Conservation (phyloP, 2,113 vertebrate species). For the Mungos mungo region DNA sequence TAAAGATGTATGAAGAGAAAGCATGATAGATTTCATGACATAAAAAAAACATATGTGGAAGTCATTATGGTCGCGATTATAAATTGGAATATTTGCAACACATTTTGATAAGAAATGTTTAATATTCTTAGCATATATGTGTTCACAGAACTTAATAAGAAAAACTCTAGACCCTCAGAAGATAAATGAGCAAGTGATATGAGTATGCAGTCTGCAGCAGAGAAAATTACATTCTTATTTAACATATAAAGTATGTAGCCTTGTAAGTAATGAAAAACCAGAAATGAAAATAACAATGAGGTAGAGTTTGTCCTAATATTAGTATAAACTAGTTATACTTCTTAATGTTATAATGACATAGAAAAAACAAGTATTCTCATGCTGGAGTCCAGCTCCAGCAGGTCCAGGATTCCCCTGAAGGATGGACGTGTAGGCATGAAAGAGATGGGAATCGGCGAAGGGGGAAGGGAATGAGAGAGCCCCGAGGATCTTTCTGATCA, state of each 20-base stretch:
- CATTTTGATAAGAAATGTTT: conserved; percentile 18
- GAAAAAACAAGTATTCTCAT: background rate
- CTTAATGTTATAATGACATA: background rate
- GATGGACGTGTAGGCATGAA: no score
- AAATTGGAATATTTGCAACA: background rate
- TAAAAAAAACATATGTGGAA: background rate
- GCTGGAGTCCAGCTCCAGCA: no score
- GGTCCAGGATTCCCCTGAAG: no score
- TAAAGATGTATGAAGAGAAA: background rate
- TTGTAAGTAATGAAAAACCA: background rate
- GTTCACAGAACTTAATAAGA: background rate
- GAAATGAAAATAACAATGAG: background rate
- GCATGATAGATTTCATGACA: background rate
- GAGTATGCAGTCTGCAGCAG: background rate
- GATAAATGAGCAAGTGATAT: background rate
- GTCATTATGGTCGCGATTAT: background rate
- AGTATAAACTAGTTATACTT: background rate
- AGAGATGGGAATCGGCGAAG: no score
- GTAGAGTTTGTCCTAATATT: background rate
- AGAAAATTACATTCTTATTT: background rate
- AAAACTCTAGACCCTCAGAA: background rate
- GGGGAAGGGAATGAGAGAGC: no score
- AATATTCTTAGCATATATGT: background rate
- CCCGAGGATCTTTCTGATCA: no score
- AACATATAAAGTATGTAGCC: background rate